Evolutionary conservation across 2,113 vertebrate species (phyloP).

Genomic region (Crotalus helleri): DNA sequence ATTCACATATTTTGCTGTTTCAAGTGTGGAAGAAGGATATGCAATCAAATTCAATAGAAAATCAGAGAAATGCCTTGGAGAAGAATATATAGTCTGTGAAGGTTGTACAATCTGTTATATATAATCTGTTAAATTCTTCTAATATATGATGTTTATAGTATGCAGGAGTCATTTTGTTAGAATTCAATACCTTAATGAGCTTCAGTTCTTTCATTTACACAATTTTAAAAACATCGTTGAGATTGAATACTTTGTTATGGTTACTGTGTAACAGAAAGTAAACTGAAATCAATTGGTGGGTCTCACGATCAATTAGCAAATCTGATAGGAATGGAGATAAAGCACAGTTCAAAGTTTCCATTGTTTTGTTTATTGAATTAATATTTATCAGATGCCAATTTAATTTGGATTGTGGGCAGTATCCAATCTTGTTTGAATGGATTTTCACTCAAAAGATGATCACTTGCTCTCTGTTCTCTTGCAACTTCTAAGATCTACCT

Average conservation of each 20-base stretch:
- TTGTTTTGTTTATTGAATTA: not conserved
- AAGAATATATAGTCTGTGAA: not conserved
- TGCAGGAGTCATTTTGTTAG: not conserved
- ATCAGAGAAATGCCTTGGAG: not conserved
- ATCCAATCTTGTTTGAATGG: not conserved
- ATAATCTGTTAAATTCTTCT: not conserved
- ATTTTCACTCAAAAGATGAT: not conserved
- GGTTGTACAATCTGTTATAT: not conserved
- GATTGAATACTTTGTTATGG: not conserved
- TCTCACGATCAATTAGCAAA: not conserved
- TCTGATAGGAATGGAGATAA: not conserved
- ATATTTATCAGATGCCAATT: not conserved
- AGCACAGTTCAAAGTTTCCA: not conserved
- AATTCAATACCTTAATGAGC: not conserved
- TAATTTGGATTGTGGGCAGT: not conserved
- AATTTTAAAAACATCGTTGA: too few species aligned
- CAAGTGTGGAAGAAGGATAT: not conserved
- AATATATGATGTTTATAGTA: not conserved
- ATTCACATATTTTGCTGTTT: not conserved
- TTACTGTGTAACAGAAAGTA: not conserved
- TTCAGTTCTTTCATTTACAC: not conserved
- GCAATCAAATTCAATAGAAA: not conserved
- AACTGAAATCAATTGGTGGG: not conserved
- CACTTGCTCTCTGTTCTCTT: not conserved
- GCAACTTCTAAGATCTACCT: not conserved